Evolutionary conservation across 2,113 vertebrate genomes (phyloP).

Genomic region (Antechinus stuartii): DNA sequence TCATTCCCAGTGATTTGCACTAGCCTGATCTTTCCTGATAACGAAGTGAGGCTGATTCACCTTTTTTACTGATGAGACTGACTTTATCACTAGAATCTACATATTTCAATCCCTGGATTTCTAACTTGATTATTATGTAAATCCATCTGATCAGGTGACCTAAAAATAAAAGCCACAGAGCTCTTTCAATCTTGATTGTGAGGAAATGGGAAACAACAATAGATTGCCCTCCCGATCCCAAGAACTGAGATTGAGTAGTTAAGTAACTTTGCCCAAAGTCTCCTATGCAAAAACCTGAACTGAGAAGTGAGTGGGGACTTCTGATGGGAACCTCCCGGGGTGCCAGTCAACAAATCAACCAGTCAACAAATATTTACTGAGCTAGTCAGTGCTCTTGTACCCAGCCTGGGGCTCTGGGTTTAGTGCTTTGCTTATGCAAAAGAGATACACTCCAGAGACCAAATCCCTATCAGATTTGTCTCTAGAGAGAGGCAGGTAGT

Average conservation of each 20-base stretch:
- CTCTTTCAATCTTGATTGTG: background rate
- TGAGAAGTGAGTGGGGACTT: background rate
- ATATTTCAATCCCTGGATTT: constrained; percentile 78
- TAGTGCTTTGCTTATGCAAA: background rate
- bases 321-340: background rate
- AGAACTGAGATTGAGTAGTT: background rate
- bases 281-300: background rate
- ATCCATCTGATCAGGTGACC: constrained; percentile 75
- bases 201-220: background rate
- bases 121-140: constrained; percentile 80
- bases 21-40: constrained; percentile 75
- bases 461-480: background rate
- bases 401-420: background rate
- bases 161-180: constrained; percentile 59
- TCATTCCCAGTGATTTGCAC: background rate
- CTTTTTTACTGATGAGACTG: constrained; percentile 78
- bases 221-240: background rate
- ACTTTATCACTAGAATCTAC: constrained; percentile 81
- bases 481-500: background rate
- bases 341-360: background rate
- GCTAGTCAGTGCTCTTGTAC: background rate
- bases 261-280: background rate
- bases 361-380: background rate
- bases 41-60: constrained; percentile 81
- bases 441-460: background rate